Evolutionary conservation across 2,888 invertebrate genomes (phyloP).

Genomic region (Drosophila percnosoma): DNA sequence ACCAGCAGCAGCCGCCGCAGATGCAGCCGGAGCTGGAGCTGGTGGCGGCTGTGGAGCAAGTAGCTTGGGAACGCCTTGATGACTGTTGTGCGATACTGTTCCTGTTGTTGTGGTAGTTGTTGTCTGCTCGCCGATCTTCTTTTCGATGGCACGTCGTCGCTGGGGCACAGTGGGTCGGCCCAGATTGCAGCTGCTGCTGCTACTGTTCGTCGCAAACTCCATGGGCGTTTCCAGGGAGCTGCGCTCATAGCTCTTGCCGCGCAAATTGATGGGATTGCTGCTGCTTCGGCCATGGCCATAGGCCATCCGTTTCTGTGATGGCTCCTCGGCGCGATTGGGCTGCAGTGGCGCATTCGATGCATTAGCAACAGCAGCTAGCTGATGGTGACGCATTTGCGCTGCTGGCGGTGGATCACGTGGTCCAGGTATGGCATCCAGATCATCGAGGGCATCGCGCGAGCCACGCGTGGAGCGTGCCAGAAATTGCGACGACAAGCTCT

Average conservation of each 20-base stretch:
- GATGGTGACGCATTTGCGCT: neutral
- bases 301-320: conserved; percentile 57
- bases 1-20: conserved; percentile 13
- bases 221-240: conserved; percentile 25
- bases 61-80: conserved; percentile 1
- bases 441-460: conserved; percentile 82
- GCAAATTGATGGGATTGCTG: conserved; percentile 67
- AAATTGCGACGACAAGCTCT: conserved; percentile 81
- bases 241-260: conserved; percentile 69
- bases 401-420: conserved; percentile 39
- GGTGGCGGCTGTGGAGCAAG: conserved; percentile 13
- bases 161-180: conserved; percentile 88
- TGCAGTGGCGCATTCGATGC: conserved; percentile 8
- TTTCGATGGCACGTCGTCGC: conserved; percentile 87
- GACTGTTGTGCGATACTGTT: neutral
- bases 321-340: conserved; percentile 47
- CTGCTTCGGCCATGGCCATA: conserved; percentile 85
- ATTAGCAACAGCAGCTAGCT: neutral
- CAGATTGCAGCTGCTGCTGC: conserved; percentile 54
- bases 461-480: conserved; percentile 81
- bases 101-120: neutral
- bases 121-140: conserved; percentile 85
- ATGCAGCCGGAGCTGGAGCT: conserved; percentile 11
- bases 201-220: conserved; percentile 38
- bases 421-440: conserved; percentile 79